phyloP scores from a whole-genome alignment of 2,888 invertebrate genomes.

The Hyppa rectilinea region DNA sequence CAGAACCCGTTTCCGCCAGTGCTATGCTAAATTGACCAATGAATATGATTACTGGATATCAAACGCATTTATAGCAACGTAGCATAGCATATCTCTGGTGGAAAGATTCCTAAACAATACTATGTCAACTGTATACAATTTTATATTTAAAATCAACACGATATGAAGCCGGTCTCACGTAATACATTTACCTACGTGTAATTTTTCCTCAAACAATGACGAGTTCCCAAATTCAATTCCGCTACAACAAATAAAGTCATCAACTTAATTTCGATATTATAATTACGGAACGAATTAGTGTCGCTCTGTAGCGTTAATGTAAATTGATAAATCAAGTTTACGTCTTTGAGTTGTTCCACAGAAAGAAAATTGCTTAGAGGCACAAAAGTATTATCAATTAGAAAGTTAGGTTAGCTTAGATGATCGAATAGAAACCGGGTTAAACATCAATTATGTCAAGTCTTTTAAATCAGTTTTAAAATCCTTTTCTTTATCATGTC shows the following conservation, averaged over 20 bases:
- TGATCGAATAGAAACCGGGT: background rate
- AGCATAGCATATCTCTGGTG: too few relatives aligned
- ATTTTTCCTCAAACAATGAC: conserved; percentile 25
- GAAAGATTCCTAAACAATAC: too few relatives aligned
- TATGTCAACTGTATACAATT: background rate
- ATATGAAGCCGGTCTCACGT: background rate
- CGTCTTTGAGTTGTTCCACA: background rate
- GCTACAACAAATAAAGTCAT: conserved; percentile 47
- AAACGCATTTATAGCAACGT: too few relatives aligned
- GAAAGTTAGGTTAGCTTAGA: background rate
- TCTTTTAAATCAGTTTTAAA: too few relatives aligned
- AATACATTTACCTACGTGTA: conserved; percentile 16
- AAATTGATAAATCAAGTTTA: conserved; percentile 41
- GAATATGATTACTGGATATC: too few relatives aligned
- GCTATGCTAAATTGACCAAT: too few relatives aligned
- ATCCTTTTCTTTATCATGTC: too few relatives aligned
- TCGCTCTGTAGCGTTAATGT: conserved; percentile 15
- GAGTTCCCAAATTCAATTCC: conserved; percentile 30
- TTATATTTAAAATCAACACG: background rate
- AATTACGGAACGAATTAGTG: conserved; percentile 45
- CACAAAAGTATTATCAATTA: background rate
- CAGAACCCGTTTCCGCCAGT: too few relatives aligned
- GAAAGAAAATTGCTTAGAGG: background rate
- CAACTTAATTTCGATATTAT: conserved; percentile 37
- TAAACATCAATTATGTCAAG: too few relatives aligned